A percentile compares a stretch with the other conserved stretches of the same genome.
phyloP scores from a whole-genome alignment of 2,888 invertebrate genomes.

The Drosophila neonasuta region DNA sequence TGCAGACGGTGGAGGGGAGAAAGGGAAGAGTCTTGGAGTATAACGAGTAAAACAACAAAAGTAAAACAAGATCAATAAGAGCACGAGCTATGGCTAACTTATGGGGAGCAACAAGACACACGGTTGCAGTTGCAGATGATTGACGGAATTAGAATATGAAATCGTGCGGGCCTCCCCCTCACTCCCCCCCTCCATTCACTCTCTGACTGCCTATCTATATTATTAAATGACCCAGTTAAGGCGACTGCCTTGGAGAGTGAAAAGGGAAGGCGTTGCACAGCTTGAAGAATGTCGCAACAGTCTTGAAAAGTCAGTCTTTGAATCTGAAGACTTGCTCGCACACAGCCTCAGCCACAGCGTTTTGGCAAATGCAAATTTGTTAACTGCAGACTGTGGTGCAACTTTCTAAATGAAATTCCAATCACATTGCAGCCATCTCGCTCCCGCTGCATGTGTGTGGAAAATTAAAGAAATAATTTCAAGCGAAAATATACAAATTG shows the following conservation, averaged over 20 bases:
- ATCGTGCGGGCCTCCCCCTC: conserved; percentile 52
- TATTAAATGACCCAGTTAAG: conserved; percentile 79
- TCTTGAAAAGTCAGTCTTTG: conserved; percentile 8
- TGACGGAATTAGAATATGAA: conserved; percentile 80
- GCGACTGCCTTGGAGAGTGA: conserved; percentile 49
- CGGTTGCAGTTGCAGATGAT: conserved; percentile 74
- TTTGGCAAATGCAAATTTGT: conserved; percentile 75
- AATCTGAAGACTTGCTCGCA: conserved; percentile 47
- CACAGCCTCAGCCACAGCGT: conserved; percentile 18
- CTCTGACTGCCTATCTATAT: conserved; percentile 18
- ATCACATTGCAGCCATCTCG: conserved; percentile 43
- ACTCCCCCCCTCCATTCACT: background rate
- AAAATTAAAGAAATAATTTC: conserved; percentile 80
- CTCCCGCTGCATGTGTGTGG: conserved; percentile 56
- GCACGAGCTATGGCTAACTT: conserved; percentile 42
- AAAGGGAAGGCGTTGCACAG: conserved; percentile 72
- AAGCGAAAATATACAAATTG: conserved; percentile 78
- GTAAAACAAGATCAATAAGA: conserved; percentile 65
- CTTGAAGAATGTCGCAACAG: conserved; percentile 71
- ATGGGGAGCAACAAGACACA: conserved; percentile 14
- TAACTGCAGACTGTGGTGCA: conserved; percentile 47
- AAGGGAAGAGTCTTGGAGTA: background rate
- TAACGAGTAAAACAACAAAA: conserved; percentile 24
- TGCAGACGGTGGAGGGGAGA: conserved; percentile 5
- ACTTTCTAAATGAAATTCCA: conserved; percentile 76